A percentile compares a stretch with the other conserved stretches of the same genome.
phyloP scores from a whole-genome alignment of 2,797 vertebrate species.

The Distichodus sexfasciatus region DNA sequence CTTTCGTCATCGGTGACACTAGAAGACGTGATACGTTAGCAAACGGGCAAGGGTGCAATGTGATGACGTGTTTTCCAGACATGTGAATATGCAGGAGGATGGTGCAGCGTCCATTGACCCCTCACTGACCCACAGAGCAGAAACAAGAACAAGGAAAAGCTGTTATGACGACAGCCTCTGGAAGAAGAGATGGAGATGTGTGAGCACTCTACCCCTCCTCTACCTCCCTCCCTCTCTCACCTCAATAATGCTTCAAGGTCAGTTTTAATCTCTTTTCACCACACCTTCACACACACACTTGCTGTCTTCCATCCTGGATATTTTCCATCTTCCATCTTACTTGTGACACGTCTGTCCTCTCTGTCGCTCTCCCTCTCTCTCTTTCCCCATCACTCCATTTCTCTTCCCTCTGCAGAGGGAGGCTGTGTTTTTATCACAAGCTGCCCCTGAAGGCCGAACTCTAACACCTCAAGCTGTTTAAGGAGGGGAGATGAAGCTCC shows the following conservation, averaged over 20 bases:
- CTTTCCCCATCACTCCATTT: neutral
- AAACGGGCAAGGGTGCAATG: too few species aligned
- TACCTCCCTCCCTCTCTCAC: slow-evolving; percentile 5
- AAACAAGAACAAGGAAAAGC: slow-evolving; percentile 26
- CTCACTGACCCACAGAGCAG: neutral
- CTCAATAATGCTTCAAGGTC: slow-evolving; percentile 36
- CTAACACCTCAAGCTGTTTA: too few species aligned
- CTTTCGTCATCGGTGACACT: too few species aligned
- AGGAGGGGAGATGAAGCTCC: neutral
- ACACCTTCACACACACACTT: neutral
- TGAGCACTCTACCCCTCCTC: neutral
- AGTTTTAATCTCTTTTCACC: slow-evolving; percentile 40
- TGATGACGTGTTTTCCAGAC: neutral
- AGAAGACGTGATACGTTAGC: too few species aligned
- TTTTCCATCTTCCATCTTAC: slow-evolving; percentile 9
- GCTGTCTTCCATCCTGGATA: slow-evolving; percentile 12
- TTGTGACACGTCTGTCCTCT: neutral
- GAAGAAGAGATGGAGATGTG: slow-evolving; percentile 3
- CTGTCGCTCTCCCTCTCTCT: neutral
- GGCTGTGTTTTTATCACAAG: slow-evolving; percentile 8
- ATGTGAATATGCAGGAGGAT: neutral
- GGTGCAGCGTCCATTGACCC: neutral
- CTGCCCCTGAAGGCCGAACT: too few species aligned
- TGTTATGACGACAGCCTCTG: slow-evolving; percentile 2
- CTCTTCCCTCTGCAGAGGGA: neutral